A percentile compares a stretch with the other conserved stretches of the same genome.
phyloP scores from a whole-genome alignment of 1,140 invertebrate genomes.

The Trinorchestia longiramus region DNA sequence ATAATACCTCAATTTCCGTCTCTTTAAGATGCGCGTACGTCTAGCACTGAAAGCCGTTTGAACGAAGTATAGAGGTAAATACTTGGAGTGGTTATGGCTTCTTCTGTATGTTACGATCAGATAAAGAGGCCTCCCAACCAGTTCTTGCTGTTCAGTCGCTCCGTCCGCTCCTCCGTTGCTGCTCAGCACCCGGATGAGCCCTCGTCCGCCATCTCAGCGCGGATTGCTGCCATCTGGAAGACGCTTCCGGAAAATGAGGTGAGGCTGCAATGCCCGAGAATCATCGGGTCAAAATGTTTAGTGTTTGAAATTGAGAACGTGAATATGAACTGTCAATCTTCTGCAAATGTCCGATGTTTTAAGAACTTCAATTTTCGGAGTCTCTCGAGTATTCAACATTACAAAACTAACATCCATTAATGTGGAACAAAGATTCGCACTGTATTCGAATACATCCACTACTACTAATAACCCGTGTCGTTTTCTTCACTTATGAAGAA shows the following conservation, averaged over 20 bases:
- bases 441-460: no score
- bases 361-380: no score
- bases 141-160: constrained; percentile 17
- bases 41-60: not conserved
- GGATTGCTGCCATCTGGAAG: not conserved
- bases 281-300: not conserved
- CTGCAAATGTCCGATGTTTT: no score
- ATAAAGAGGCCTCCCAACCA: not conserved
- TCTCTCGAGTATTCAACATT: no score
- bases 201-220: not conserved
- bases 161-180: constrained; percentile 1
- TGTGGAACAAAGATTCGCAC: no score
- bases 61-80: not conserved
- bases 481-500: no score
- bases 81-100: not conserved
- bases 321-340: not conserved
- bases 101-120: not conserved
- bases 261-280: not conserved
- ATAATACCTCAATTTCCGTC: not conserved
- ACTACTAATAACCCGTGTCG: no score
- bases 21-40: not conserved
- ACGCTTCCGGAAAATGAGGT: not conserved
- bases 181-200: not conserved
- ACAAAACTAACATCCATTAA: no score
- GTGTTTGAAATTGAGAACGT: not conserved